Conservation (phyloP, 2,113 vertebrate genomes). For the Smithornis capensis region DNA sequence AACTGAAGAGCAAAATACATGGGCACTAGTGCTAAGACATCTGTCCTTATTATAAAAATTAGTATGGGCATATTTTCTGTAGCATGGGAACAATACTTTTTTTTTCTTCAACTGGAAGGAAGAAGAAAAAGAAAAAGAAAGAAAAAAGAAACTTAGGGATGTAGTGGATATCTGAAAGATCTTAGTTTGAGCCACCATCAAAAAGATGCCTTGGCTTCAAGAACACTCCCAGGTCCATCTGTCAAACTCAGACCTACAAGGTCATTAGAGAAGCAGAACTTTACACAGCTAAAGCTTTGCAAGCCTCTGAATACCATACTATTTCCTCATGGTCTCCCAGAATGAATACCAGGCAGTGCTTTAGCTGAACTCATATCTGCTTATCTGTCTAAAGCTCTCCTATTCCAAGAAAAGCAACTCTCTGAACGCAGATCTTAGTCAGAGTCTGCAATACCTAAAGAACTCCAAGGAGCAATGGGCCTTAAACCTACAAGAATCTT, state of each 20-base stretch:
- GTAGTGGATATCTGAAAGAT: background rate
- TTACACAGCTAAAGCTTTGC: background rate
- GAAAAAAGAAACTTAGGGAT: too few relatives aligned
- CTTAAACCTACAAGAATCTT: background rate
- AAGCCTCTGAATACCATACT: background rate
- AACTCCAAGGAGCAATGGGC: background rate
- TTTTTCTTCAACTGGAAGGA: background rate
- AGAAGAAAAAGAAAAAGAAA: too few relatives aligned
- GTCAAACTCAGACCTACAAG: background rate
- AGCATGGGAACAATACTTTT: background rate
- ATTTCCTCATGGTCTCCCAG: background rate
- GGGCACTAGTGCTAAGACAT: background rate
- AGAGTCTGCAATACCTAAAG: background rate
- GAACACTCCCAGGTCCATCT: background rate
- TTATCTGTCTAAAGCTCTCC: background rate
- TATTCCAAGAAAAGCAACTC: background rate
- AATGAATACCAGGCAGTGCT: background rate
- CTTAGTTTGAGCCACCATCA: background rate
- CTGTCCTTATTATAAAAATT: background rate
- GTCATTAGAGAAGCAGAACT: background rate
- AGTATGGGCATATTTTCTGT: background rate
- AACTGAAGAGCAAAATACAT: background rate
- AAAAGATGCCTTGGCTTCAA: background rate
- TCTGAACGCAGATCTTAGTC: background rate
- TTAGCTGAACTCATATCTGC: background rate